Conservation (phyloP, 2,888 invertebrate genomes). For the Melanostoma scalare region DNA sequence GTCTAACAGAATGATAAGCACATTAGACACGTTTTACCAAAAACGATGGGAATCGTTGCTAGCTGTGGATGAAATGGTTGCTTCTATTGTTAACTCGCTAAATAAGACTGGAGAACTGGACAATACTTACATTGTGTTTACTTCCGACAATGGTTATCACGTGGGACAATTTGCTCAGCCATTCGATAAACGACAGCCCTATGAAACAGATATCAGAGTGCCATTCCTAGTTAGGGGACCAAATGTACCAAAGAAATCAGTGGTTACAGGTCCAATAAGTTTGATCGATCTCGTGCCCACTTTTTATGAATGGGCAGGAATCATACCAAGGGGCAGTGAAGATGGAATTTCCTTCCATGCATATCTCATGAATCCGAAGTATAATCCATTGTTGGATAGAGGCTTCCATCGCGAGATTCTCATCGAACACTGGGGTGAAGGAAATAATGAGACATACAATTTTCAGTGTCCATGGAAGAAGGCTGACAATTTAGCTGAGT, state of each 20-base stretch:
- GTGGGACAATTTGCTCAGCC: constrained; percentile 94
- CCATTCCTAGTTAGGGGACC: constrained; percentile 91
- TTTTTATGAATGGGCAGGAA: constrained; percentile 87
- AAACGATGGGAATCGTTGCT: constrained; percentile 91
- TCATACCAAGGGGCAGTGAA: constrained; percentile 83
- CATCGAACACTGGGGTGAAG: constrained; percentile 93
- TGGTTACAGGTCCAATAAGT: constrained; percentile 85
- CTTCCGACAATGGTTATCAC: constrained; percentile 96
- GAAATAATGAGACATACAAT: constrained; percentile 83
- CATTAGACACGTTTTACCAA: constrained; percentile 88
- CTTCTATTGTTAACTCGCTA: constrained; percentile 85
- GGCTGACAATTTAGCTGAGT: constrained; percentile 84
- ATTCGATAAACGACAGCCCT: constrained; percentile 94
- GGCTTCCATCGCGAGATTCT: constrained; percentile 84
- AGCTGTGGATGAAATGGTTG: constrained; percentile 93
- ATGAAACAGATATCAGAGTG: constrained; percentile 93
- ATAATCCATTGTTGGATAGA: constrained; percentile 63
- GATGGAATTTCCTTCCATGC: constrained; percentile 85
- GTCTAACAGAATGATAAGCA: constrained; percentile 83
- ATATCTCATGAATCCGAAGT: constrained; percentile 75
- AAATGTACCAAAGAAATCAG: constrained; percentile 83
- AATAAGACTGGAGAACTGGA: constrained; percentile 84
- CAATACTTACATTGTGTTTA: constrained; percentile 91
- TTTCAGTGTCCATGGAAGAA: constrained; percentile 86
- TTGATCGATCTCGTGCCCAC: constrained; percentile 94